Evolutionary conservation across 2,888 invertebrate species (phyloP), one percentile per base, ranked within the genome.

Genomic region (Aphrophora alni): DNA sequence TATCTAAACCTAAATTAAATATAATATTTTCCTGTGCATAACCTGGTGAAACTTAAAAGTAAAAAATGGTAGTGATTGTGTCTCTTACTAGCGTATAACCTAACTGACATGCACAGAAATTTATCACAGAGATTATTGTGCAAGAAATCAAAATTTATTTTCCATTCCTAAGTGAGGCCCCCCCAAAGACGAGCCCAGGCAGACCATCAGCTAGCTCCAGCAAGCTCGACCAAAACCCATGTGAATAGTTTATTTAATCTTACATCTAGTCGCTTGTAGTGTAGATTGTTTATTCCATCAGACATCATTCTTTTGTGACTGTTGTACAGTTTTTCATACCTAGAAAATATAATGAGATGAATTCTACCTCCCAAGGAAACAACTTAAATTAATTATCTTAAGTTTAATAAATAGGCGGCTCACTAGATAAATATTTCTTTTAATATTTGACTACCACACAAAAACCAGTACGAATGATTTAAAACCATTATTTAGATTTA

Each of bases 271-370:
- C 95, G 87, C 85, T 93, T 92, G 89, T 98, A 98, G 85, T 94
- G 92, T 74, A 97, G 92, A 85, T 93, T 96, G 86, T 94, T 96
- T 76, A 98, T 90, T 8, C 98, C 98, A 87, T 98, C 98, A 84
- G 93, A 93, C 84, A 93, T 92, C 88, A 94, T 96, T 85, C 95
- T 92, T 87, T 94, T 94, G 84, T 93, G 94, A 21, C 97, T 97
- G 84, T 94, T 94, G 82, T 94, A 94, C 77, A 98, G 90, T 84
- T 95, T 92, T 87, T 97, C 95, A 87, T 95, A 96, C 87, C 97
- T 97, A 90, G 8, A 90, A 90, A 83, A 82, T 79, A 80, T 5
- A 21, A 12, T 59, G 3, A 4, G 10, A 33, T 33, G 4, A 33
- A 33, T 33, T 33, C 10, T 10, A 33, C 33, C n/a, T n/a, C n/a